Conservation (phyloP, 2,797 vertebrate genomes). For the Leptodactylus fallax region DNA sequence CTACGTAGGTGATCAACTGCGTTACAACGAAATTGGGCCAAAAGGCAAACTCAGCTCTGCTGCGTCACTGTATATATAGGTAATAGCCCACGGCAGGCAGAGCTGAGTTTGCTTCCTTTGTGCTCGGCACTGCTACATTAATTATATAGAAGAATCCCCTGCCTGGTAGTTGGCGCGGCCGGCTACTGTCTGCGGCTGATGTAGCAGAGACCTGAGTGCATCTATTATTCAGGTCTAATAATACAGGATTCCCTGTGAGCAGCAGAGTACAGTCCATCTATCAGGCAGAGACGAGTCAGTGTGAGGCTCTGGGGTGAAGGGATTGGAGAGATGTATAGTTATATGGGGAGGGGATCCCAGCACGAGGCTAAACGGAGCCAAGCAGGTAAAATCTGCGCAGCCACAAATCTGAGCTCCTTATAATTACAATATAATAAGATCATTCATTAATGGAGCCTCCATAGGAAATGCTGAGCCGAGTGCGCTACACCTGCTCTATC, state of each 20-base stretch:
- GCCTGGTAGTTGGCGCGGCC: too few species aligned
- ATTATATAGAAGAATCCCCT: neutral
- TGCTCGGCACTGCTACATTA: neutral
- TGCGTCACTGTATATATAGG: too few species aligned
- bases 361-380: neutral
- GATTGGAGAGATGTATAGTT: neutral
- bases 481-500: neutral
- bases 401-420: neutral
- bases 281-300: conserved; percentile 1
- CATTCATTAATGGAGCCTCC: neutral
- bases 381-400: neutral
- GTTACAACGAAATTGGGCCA: too few species aligned
- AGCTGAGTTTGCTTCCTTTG: neutral
- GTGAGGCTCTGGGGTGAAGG: neutral
- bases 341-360: neutral
- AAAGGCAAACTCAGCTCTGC: too few species aligned
- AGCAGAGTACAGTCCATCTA: neutral
- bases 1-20: too few species aligned
- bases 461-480: neutral
- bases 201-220: neutral
- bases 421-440: conserved; percentile 7
- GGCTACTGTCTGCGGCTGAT: too few species aligned
- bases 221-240: conserved; percentile 4
- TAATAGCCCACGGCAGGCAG: neutral
- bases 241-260: neutral